Percentiles rank a stretch among this genome's conserved stretches.
These are phyloP conservation scores for Castor canadensis DNA, from an alignment of 2,113 vertebrate genomes.

Conservation along the genomic window DNA sequence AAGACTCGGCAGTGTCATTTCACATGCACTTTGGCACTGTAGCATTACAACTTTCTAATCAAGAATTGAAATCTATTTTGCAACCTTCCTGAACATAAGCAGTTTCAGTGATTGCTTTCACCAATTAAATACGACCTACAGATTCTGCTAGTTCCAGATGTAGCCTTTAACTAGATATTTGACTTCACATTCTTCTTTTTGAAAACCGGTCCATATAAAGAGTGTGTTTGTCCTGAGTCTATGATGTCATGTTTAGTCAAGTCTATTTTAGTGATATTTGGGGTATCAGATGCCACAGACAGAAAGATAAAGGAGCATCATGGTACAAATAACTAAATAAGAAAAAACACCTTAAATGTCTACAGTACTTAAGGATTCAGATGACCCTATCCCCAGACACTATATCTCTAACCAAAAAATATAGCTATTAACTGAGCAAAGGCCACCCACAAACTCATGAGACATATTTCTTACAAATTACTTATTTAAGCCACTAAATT, in stretches of 20 bases:
- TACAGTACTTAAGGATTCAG: background rate
- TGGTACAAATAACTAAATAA: background rate
- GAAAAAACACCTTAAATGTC: background rate
- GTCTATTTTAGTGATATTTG: no score
- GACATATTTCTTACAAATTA: background rate
- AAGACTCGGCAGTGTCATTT: rapidly evolving
- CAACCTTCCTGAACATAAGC: background rate
- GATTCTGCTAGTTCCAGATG: background rate
- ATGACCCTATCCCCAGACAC: background rate
- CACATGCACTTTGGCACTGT: background rate
- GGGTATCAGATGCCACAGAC: background rate
- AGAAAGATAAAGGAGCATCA: background rate
- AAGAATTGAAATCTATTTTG: background rate
- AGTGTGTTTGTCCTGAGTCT: background rate
- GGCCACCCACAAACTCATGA: background rate
- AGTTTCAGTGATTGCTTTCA: background rate
- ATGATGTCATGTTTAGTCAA: no score
- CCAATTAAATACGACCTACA: background rate
- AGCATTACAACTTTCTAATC: background rate
- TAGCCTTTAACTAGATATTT: background rate
- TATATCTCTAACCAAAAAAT: background rate
- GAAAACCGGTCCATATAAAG: rapidly evolving
- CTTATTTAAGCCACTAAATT: background rate
- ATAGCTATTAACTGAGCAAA: background rate
- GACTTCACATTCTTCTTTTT: background rate